Evolutionary conservation across 2,113 vertebrate genomes (phyloP), one percentile per base, ranked within the genome.

Genomic region (Hypanus sabinus): DNA sequence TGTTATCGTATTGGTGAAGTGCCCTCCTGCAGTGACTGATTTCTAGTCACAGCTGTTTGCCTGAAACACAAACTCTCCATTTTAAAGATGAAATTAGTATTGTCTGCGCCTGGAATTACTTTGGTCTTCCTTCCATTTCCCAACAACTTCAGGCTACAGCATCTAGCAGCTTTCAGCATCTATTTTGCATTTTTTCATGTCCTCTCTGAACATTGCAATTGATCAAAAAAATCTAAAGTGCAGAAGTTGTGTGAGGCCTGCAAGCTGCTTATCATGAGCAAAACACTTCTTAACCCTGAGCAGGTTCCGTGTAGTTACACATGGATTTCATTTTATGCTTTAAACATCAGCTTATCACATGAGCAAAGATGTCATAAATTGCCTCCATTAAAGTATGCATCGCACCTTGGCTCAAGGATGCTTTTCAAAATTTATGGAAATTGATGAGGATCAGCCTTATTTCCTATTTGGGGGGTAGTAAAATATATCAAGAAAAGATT

Each of bases 1-100:
- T 24, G 91, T 93, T 93, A 93, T 93, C 91, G 27, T 93, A 93
- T 93, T 93, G 91, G 68, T 93, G 91, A 93, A 93, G 91, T 93
- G 91, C 91, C 91, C 91, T 73, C 91, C 91, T 93, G 91, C 91
- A 93, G 91, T 93, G 91, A 27, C 27, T 73, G 70, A 93, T 73
- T 93, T 73, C 70, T 38, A 93, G 65, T 18, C 91, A 93, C 91
- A 93, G 91, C 91, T 93, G 91, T 93, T 93, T 70, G 71, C 30
- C 85, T 68, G 60, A 90, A 65, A 90, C n/a, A 90, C 60, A 90
- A 90, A 71, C 38, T 73, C 91, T 93, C 11, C 22, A 38, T 73
- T 93, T 93, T 73, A 93, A 93, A 55, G 38, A 93, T 12, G 24
- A 93, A 93, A 93, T 93, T 93, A 93, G 36, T 71, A 70, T 73